Base-by-base conservation (phyloP, 2,888 invertebrate species). In the Drosophila basisetae region DNA sequence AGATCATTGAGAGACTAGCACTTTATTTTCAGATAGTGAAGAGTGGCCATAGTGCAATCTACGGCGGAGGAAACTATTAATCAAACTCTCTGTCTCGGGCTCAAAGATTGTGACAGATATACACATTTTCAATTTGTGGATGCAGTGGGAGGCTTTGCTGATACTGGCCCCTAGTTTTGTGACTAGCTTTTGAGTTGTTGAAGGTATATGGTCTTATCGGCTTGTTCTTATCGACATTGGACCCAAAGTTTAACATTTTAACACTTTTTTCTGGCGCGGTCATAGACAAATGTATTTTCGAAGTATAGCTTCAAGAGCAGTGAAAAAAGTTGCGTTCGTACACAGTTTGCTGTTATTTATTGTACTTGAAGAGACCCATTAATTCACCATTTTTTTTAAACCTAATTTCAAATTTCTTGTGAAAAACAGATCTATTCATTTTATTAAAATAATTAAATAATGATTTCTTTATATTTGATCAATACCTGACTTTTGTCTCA, bases 401-500 rank as follows among this genome's bases (percentile, higher is more conserved):
- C 1, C 16, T 47, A 16, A 16, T 47, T 25, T 25, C 1, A 25
- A 47, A 25, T 25, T 25, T 25, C 2, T 16, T 9, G 9, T 9
- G 22, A 22, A 47, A 25, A 47, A 7, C 4, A 10, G 10, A 28
- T 3, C 16, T 50, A 28, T 2, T 11, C 18, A 18, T 6, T 28
- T 50, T 28, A 50, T 28, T 28, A 5, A 28, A 28, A 5, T 28
- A 18, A 28, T 30, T 18, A n/a, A 11, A 2, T 4, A 22, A 30
- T 11, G 3, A n/a, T n/a, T 30, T 50, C 4, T 18, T 28, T 30
- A 11, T 30, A 11, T 28, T 28, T 25, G 22, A 31, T 37, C 1
- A 39, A 65, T 39, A 50, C 65, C 28, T 37, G n/a, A 30, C 10
- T 28, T 53, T 41, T n/a, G 7, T n/a, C 7, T 25, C 39, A 37